Conservation (phyloP, 1,140 invertebrate genomes). For the Coptotermes formosanus region DNA sequence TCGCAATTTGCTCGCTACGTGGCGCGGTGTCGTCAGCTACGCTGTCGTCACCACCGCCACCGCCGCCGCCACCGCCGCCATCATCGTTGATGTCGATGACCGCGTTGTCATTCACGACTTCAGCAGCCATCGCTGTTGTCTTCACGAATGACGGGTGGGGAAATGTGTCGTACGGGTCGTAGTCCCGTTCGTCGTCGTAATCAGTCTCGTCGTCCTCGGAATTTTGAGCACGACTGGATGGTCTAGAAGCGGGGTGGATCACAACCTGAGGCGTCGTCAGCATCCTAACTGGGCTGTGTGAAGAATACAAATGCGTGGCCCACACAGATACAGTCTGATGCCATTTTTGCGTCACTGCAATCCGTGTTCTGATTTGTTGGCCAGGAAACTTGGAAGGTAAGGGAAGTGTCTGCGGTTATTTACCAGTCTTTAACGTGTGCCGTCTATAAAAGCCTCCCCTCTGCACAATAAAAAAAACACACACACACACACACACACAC, state of each 20-base stretch:
- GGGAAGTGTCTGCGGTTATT: no score
- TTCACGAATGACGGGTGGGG: neutral
- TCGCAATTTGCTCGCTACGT: slow-evolving; percentile 14
- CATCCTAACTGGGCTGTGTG: neutral
- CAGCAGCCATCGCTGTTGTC: neutral
- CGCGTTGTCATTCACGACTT: neutral
- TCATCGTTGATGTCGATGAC: neutral
- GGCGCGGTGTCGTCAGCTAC: slow-evolving; percentile 1
- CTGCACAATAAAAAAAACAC: slow-evolving; percentile 2
- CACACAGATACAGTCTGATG: neutral
- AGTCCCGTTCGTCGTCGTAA: neutral
- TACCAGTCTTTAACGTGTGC: no score
- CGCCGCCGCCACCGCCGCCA: neutral
- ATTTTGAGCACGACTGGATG: neutral
- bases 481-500: no score
- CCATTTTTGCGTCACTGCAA: neutral
- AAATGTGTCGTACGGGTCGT: neutral
- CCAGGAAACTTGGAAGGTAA: no score
- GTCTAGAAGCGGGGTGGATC: neutral
- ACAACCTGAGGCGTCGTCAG: neutral
- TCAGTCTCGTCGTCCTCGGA: neutral
- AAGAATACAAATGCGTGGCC: neutral
- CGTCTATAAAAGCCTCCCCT: no score
- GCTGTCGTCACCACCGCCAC: neutral
- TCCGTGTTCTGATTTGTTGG: no score